phyloP scores from a whole-genome alignment of 2,888 invertebrate genomes.

The Lottia scabra region DNA sequence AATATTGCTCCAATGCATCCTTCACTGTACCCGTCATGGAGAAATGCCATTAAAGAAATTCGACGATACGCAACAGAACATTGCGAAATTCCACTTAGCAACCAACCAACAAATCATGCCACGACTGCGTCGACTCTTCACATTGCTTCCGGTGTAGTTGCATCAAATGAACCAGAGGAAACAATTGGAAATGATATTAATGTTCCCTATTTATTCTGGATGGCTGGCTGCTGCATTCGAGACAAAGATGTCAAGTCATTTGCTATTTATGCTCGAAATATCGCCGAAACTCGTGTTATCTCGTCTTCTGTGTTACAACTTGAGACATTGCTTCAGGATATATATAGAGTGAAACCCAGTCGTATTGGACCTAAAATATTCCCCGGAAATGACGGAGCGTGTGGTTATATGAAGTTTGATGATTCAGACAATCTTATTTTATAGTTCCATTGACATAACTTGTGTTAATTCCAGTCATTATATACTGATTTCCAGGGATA shows the following conservation, averaged over 20 bases:
- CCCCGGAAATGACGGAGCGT: constrained; percentile 51
- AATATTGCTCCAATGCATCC: constrained; percentile 54
- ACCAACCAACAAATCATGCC: constrained; percentile 19
- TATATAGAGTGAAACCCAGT: constrained; percentile 39
- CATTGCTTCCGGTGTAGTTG: constrained; percentile 39
- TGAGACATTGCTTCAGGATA: constrained; percentile 50
- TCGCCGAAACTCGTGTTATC: constrained; percentile 35
- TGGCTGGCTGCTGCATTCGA: constrained; percentile 55
- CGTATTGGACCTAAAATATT: constrained; percentile 46
- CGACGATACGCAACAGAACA: constrained; percentile 45
- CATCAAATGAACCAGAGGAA: constrained; percentile 37
- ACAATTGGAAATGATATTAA: constrained; percentile 54
- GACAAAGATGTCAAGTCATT: constrained; percentile 47
- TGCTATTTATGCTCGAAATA: constrained; percentile 52
- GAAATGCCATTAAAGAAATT: constrained; percentile 36
- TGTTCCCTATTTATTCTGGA: constrained; percentile 56
- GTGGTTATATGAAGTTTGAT: constrained; percentile 50
- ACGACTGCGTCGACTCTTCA: constrained; percentile 26
- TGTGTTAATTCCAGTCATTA: too few relatives aligned
- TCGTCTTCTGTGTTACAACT: constrained; percentile 50
- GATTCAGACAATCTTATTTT: constrained; percentile 33
- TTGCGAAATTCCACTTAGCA: constrained; percentile 43
- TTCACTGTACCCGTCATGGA: constrained; percentile 50
- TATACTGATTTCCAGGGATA: too few relatives aligned
- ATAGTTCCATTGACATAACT: background rate